Conservation (phyloP, 2,113 vertebrate species). For the Microtus ochrogaster region DNA sequence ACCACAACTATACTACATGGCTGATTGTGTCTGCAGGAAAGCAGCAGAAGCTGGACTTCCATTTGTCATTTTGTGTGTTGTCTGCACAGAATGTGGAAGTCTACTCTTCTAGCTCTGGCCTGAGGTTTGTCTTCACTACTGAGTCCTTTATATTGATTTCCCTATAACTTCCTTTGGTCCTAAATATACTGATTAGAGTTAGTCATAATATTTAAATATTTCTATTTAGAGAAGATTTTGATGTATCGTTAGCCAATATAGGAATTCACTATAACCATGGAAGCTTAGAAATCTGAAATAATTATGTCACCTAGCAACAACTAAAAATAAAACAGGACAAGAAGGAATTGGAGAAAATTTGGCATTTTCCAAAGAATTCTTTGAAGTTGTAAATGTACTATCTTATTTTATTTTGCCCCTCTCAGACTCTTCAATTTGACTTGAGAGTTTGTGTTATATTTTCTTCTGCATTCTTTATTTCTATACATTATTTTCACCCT, state of each 20-base stretch:
- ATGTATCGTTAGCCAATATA: background rate
- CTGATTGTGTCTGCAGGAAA: no score
- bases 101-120: background rate
- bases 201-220: background rate
- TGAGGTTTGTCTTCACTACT: background rate
- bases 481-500: background rate
- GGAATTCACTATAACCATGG: background rate
- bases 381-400: background rate
- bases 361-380: background rate
- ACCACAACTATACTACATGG: rapidly evolving
- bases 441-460: background rate
- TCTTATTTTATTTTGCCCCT: background rate
- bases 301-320: no score
- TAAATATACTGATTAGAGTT: background rate
- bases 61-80: no score
- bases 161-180: background rate
- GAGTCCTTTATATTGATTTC: background rate
- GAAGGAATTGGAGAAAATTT: background rate
- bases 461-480: background rate
- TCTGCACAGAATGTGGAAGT: background rate
- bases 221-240: background rate
- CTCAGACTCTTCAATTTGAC: background rate
- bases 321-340: background rate
- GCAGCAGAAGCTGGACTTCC: background rate
- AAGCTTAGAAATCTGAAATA: background rate